Evolutionary conservation across 1,140 invertebrate genomes (phyloP).

Genomic region (Temnothorax longispinosus): DNA sequence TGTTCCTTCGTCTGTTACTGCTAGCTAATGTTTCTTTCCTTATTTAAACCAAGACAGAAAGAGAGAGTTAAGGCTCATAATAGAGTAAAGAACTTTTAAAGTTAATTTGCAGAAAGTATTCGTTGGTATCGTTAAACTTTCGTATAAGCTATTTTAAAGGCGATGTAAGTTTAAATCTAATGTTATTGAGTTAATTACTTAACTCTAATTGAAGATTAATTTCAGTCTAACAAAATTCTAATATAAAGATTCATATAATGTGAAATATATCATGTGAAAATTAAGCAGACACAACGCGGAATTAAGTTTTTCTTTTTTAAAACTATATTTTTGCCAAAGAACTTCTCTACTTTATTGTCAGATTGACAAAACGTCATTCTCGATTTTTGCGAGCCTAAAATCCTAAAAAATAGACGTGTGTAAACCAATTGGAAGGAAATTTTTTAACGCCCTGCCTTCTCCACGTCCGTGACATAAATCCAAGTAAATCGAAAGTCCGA

Average conservation of each 20-base stretch:
- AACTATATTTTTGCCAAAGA: background rate
- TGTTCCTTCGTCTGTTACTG: background rate
- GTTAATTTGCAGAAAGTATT: slow-evolving; percentile 30
- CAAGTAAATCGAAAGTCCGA: slow-evolving; percentile 64
- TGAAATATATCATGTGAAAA: slow-evolving; percentile 22
- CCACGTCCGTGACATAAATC: slow-evolving; percentile 41
- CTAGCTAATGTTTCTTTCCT: background rate
- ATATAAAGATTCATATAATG: background rate
- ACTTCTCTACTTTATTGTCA: background rate
- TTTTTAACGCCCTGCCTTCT: slow-evolving; percentile 13
- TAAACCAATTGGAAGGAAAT: slow-evolving; percentile 30
- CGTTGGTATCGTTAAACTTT: background rate
- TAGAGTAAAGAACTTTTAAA: background rate
- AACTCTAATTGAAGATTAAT: background rate
- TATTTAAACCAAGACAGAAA: slow-evolving; percentile 15
- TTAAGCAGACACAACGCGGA: background rate
- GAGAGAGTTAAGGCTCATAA: background rate
- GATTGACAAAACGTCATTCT: slow-evolving; percentile 20
- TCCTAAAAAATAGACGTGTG: background rate
- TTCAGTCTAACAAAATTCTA: slow-evolving; percentile 5
- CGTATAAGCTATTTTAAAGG: background rate
- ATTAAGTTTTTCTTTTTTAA: background rate
- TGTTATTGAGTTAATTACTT: slow-evolving; percentile 1
- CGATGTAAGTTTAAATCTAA: background rate
- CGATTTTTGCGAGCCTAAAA: slow-evolving; percentile 2